Conservation (phyloP, 2,113 vertebrate genomes). For the Cyanoramphus novaezelandiae region DNA sequence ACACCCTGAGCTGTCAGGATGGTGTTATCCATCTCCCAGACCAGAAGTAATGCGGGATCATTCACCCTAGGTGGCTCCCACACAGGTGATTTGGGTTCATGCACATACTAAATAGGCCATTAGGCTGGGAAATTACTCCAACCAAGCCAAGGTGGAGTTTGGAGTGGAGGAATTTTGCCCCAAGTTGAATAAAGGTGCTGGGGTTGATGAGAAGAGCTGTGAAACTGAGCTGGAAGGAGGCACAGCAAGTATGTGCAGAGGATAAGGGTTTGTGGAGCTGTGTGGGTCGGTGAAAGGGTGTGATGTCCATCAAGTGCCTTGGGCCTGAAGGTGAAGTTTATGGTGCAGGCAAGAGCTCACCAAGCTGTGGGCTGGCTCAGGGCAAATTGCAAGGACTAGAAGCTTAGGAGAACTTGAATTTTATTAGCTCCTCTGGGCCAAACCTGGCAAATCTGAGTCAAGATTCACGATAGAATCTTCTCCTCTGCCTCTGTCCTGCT, state of each 20-base stretch:
- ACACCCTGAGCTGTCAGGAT: not conserved
- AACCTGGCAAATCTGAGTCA: not conserved
- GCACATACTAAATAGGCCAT: not conserved
- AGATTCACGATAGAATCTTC: not conserved
- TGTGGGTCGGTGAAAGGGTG: not conserved
- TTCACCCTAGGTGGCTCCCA: not conserved
- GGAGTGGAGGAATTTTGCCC: not conserved
- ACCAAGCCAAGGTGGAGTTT: not conserved
- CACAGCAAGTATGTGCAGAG: not conserved
- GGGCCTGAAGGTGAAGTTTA: not conserved
- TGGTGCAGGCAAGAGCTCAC: not conserved
- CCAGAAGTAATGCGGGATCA: conserved; percentile 10
- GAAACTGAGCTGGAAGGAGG: not conserved
- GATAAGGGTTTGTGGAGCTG: not conserved
- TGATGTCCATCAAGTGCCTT: rapidly evolving
- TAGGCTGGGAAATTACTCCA: not conserved
- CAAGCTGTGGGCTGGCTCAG: not conserved
- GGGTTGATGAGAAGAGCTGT: not conserved
- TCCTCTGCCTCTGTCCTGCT: not conserved
- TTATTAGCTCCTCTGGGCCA: not conserved
- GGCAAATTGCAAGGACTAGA: not conserved
- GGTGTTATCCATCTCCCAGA: conserved; percentile 14
- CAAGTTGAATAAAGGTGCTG: not conserved
- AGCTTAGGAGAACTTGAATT: not conserved
- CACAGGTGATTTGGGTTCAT: conserved; percentile 23